Evolutionary conservation across 2,797 vertebrate genomes (phyloP).

Genomic region (Sebastolobus alascanus): DNA sequence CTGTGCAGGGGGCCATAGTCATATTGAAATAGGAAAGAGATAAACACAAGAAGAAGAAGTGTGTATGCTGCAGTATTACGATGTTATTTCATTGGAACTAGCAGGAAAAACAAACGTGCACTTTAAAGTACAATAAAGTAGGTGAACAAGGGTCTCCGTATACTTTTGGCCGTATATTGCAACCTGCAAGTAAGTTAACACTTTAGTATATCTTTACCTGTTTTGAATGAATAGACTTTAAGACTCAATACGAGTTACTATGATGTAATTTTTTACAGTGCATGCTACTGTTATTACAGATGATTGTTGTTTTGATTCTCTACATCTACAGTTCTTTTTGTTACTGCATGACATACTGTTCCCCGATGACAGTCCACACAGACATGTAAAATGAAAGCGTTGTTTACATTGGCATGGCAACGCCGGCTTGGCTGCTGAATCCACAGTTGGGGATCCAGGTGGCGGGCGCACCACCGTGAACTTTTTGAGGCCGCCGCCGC

Average conservation of each 20-base stretch:
- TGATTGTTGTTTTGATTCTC: constrained; percentile 40
- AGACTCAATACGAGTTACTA: constrained; percentile 47
- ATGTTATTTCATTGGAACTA: neutral
- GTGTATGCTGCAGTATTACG: neutral
- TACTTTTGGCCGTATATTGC: constrained; percentile 9
- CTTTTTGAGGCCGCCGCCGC: constrained; percentile 9
- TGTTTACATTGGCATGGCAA: constrained; percentile 82
- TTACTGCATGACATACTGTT: constrained; percentile 87
- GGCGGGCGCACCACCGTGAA: constrained; percentile 31
- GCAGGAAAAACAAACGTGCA: neutral
- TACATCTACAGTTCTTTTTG: constrained; percentile 75
- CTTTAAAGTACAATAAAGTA: neutral
- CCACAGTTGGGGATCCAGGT: constrained; percentile 35
- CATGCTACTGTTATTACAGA: constrained; percentile 19
- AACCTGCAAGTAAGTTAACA: neutral
- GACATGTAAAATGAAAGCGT: constrained; percentile 82
- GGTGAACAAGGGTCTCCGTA: neutral
- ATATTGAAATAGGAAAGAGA: neutral
- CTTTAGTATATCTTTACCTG: neutral
- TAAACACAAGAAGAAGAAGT: neutral
- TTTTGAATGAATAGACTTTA: constrained; percentile 39
- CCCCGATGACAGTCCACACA: constrained; percentile 85
- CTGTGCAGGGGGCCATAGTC: too few relatives aligned
- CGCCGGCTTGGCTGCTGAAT: constrained; percentile 29
- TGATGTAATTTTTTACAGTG: constrained; percentile 3